Base-by-base conservation (phyloP, 2,888 invertebrate genomes). In the Helleia helle region DNA sequence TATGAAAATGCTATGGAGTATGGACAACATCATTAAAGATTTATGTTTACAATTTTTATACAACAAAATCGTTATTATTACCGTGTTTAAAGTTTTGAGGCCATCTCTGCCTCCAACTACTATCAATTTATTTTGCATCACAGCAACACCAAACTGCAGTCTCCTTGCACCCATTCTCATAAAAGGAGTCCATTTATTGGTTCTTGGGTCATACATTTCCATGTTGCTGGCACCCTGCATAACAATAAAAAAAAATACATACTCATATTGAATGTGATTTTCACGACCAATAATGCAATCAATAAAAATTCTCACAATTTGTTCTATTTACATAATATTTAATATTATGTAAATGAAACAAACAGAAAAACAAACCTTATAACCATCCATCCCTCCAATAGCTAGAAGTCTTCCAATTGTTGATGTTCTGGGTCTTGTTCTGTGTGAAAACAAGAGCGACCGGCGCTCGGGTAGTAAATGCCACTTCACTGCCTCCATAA, bases 401-500 rank as follows among this genome's bases (percentile, higher is more conserved):
- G 95, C 94, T 54, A 95, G 86, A 49, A 97, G 85, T 39, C 91
- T 88, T 2, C 97, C 97, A 38, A 97, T 92, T 1, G 97, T 97
- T 0, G 96, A 94, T 65, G 97, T 97, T 38, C 97, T 86, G 0
- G 97, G 96, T 51, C 92, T 89, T 1, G 96, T 96, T 48, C 96
- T 87, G 47, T 91, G 88, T 12, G 93, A 93, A 56, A 93, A 89
- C 55, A 95, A 87, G 49, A 92, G 87, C 4, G 91, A 87, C 29
- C 95, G 87, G 36, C 96, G 85, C 62, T 96, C 96, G 0, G 97
- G 96, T 49, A 97, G 71, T 18, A 97, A 81, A 69, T 97, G 97
- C 90, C 96, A 97, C 62, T 95, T 96, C 49, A 96, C 88, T 7
- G 97, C 97, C 72, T 97, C 97, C 91, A 96, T 94, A 39, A 97